Conservation (phyloP, 2,888 invertebrate species). For the Lepidonotus clava region DNA sequence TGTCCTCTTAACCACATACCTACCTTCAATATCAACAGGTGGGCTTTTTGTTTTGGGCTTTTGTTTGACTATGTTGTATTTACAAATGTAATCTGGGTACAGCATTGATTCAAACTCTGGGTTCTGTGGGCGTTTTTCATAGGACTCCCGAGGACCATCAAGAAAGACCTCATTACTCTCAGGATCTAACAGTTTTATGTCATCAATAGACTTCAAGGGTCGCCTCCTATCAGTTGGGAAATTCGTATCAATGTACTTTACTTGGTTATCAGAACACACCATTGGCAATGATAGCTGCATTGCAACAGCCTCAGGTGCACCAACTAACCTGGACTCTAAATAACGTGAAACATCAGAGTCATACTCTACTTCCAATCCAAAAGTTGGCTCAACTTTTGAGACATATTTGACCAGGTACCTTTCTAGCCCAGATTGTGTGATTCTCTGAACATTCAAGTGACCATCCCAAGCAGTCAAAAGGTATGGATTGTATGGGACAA, state of each 20-base stretch:
- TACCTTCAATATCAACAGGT: neutral
- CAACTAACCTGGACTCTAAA: neutral
- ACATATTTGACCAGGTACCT: constrained; percentile 36
- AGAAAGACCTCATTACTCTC: neutral
- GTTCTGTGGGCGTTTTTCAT: neutral
- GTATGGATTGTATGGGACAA: constrained; percentile 4
- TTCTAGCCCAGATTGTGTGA: neutral
- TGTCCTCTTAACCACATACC: neutral
- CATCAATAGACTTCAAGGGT: neutral
- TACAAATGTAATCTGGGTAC: neutral
- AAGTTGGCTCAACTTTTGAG: constrained; percentile 5
- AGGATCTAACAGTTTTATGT: neutral
- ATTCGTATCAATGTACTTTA: neutral
- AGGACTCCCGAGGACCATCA: neutral
- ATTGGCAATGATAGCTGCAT: neutral
- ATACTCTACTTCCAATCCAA: neutral
- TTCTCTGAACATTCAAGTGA: neutral
- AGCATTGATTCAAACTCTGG: neutral
- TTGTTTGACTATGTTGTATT: neutral
- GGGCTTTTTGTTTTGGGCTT: neutral
- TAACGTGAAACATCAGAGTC: constrained; percentile 9
- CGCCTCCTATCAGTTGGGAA: neutral
- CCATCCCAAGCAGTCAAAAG: neutral
- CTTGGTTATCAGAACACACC: neutral
- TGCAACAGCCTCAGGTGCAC: constrained; percentile 15